Conservation (phyloP, 2,888 invertebrate species). For the Arctia plantaginis region DNA sequence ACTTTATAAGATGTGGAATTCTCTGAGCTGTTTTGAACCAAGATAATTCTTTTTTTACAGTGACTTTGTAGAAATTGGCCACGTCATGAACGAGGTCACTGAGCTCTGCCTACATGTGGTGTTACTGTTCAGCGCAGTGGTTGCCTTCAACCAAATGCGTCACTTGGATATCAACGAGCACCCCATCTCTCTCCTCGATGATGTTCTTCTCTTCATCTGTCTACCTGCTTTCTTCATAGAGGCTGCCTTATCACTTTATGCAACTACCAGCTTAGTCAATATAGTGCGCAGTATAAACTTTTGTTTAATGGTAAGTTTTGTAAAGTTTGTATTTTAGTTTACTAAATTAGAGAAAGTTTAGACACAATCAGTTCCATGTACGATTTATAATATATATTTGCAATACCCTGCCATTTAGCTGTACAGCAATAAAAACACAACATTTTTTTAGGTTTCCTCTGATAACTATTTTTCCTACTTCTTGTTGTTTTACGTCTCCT, state of each 20-base stretch:
- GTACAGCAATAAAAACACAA: too few species aligned
- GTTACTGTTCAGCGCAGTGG: conserved; percentile 86
- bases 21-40: neutral
- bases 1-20: too few species aligned
- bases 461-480: too few species aligned
- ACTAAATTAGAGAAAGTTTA: neutral
- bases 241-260: conserved; percentile 89
- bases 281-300: conserved; percentile 83
- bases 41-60: conserved; percentile 72
- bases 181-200: conserved; percentile 89
- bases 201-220: conserved; percentile 90
- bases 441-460: too few species aligned
- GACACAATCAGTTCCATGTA: neutral
- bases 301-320: conserved; percentile 82
- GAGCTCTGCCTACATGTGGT: conserved; percentile 84
- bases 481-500: too few species aligned
- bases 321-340: neutral
- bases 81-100: conserved; percentile 82
- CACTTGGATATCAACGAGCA: conserved; percentile 89
- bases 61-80: conserved; percentile 79
- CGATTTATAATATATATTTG: too few species aligned
- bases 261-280: conserved; percentile 86
- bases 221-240: conserved; percentile 91
- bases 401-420: too few species aligned
- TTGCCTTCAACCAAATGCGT: conserved; percentile 88